Percentiles rank a stretch among this genome's conserved stretches.
These are phyloP conservation scores for Eupsilia transversa DNA, from an alignment of 2,888 invertebrate genomes.

Conservation along the genomic window DNA sequence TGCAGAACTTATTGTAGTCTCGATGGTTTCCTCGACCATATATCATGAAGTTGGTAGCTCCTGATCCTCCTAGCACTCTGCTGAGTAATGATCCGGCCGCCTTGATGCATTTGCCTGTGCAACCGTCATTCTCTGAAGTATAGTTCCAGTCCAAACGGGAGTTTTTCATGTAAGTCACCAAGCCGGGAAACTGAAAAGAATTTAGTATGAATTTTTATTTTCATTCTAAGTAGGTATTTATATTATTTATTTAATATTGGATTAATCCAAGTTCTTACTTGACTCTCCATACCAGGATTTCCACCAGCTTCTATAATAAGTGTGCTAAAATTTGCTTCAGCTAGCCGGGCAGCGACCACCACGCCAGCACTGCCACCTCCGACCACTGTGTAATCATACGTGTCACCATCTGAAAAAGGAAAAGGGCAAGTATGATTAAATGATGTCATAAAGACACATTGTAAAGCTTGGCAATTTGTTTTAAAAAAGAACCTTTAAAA, in stretches of 20 bases:
- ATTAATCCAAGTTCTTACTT: constrained; percentile 45
- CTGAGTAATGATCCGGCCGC: constrained; percentile 61
- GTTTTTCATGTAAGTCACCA: constrained; percentile 24
- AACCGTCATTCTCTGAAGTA: constrained; percentile 50
- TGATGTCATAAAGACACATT: neutral
- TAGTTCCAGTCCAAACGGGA: constrained; percentile 67
- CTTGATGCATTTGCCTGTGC: constrained; percentile 6
- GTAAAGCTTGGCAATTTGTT: neutral
- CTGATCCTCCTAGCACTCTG: constrained; percentile 74
- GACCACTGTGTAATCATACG: constrained; percentile 70
- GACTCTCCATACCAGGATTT: constrained; percentile 58
- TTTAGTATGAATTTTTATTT: neutral
- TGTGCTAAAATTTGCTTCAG: constrained; percentile 52
- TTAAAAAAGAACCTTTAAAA: neutral
- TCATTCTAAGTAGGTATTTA: neutral
- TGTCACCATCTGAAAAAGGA: constrained; percentile 8
- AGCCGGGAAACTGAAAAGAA: constrained; percentile 49
- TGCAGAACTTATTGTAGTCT: constrained; percentile 70
- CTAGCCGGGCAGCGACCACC: constrained; percentile 65
- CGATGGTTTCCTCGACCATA: constrained; percentile 69
- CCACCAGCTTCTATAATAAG: constrained; percentile 67
- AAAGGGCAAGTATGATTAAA: neutral
- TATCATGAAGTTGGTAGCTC: constrained; percentile 65
- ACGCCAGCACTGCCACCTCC: constrained; percentile 73
- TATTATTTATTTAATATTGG: neutral